A percentile compares a stretch with the other conserved stretches of the same genome.
Conservation (phyloP, 92 coral and sea anemone genomes). For the Scolanthus callimorphus region DNA sequence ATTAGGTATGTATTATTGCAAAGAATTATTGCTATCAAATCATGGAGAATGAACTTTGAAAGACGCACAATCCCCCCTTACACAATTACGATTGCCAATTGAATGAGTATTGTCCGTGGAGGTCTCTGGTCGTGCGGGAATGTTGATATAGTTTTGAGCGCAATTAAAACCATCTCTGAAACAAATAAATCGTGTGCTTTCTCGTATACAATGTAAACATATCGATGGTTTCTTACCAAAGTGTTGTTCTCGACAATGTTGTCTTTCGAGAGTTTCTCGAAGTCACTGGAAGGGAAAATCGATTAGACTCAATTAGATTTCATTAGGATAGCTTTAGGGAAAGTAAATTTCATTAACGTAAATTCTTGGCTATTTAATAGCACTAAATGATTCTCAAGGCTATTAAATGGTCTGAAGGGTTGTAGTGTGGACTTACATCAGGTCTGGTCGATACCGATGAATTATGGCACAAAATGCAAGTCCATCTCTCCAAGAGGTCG, state of each 20-base stretch:
- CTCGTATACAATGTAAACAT: neutral
- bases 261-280: conserved; percentile 81
- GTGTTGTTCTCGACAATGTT: conserved; percentile 76
- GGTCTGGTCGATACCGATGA: conserved; percentile 80
- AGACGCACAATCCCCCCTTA: too few species aligned
- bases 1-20: too few species aligned
- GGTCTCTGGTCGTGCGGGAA: neutral
- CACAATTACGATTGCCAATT: too few species aligned
- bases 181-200: neutral
- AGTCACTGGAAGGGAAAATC: conserved; percentile 59
- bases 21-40: too few species aligned
- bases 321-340: neutral
- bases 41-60: too few species aligned
- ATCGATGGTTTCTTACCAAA: conserved; percentile 41
- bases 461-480: conserved; percentile 84
- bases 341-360: too few species aligned
- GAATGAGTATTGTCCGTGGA: neutral
- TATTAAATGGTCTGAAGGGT: conserved; percentile 16
- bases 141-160: neutral
- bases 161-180: neutral
- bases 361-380: conserved; percentile 16
- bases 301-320: neutral
- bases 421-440: conserved; percentile 47
- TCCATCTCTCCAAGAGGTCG: conserved; percentile 91
- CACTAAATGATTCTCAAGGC: conserved; percentile 8